phyloP scores from a whole-genome alignment of 2,888 invertebrate genomes.

The Chrysolina oricalcia region DNA sequence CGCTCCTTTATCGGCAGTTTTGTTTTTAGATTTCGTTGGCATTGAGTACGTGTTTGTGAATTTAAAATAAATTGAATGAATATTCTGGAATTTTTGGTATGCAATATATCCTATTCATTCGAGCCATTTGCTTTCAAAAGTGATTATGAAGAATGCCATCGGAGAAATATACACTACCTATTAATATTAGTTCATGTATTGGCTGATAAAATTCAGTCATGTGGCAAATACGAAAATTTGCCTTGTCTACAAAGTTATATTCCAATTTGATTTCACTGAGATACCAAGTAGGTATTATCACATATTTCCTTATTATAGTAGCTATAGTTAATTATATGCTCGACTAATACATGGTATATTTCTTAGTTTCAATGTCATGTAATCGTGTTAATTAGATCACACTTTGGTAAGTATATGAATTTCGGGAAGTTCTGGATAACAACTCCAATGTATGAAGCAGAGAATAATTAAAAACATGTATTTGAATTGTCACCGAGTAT shows the following conservation, averaged over 20 bases:
- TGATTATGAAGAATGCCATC: background rate
- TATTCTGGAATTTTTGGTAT: background rate
- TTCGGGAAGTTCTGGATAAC: too few species aligned
- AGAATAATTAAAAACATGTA: too few species aligned
- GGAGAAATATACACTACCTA: background rate
- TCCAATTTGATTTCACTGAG: background rate
- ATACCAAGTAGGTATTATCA: too few species aligned
- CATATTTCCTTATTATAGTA: too few species aligned
- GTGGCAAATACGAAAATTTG: background rate
- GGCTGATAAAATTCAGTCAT: background rate
- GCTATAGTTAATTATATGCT: too few species aligned
- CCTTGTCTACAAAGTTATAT: background rate
- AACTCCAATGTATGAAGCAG: too few species aligned
- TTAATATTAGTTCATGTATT: background rate
- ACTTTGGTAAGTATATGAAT: too few species aligned
- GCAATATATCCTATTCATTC: conserved; percentile 1
- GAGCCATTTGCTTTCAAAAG: background rate
- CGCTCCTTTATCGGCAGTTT: background rate
- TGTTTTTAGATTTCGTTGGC: background rate
- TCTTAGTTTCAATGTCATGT: too few species aligned
- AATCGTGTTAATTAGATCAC: too few species aligned
- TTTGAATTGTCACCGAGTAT: too few species aligned
- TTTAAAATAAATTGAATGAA: conserved; percentile 12
- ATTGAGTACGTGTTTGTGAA: conserved; percentile 18
- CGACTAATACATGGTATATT: too few species aligned